A percentile compares a stretch with the other conserved stretches of the same genome.
These are phyloP conservation scores for Ctenicera cuprea DNA, from an alignment of 2,888 invertebrate species.

Conservation along the genomic window DNA sequence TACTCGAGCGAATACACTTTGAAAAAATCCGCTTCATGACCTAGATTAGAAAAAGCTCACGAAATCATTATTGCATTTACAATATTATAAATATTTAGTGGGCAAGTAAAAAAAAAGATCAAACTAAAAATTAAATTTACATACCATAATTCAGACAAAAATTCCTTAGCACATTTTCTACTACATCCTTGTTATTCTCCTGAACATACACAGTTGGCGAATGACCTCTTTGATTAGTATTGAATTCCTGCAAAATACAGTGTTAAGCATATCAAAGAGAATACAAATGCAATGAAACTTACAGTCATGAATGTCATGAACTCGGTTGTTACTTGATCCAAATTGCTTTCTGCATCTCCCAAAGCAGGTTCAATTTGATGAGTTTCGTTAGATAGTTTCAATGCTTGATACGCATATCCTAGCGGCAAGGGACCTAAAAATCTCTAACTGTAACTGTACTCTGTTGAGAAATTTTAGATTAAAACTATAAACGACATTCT, in stretches of 20 bases:
- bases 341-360: slow-evolving; percentile 62
- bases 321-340: too few relatives aligned
- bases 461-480: too few relatives aligned
- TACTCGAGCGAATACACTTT: slow-evolving; percentile 65
- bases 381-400: slow-evolving; percentile 67
- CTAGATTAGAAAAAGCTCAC: slow-evolving; percentile 44
- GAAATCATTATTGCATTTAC: slow-evolving; percentile 53
- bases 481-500: too few relatives aligned
- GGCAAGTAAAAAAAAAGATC: too few relatives aligned
- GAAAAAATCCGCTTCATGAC: slow-evolving; percentile 60
- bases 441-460: too few relatives aligned
- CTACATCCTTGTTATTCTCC: slow-evolving; percentile 63
- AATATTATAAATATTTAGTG: neutral
- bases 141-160: slow-evolving; percentile 58
- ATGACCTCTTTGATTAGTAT: slow-evolving; percentile 31
- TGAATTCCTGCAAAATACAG: neutral
- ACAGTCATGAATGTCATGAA: slow-evolving; percentile 69
- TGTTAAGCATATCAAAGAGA: neutral
- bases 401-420: slow-evolving; percentile 71
- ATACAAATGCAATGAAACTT: neutral
- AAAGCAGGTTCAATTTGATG: slow-evolving; percentile 72
- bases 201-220: slow-evolving; percentile 73
- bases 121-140: too few relatives aligned
- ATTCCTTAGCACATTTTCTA: slow-evolving; percentile 65
- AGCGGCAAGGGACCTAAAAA: slow-evolving; percentile 64